These are phyloP conservation scores for Eospalax fontanierii DNA, from an alignment of 2,797 vertebrate species.

Conservation along the genomic window DNA sequence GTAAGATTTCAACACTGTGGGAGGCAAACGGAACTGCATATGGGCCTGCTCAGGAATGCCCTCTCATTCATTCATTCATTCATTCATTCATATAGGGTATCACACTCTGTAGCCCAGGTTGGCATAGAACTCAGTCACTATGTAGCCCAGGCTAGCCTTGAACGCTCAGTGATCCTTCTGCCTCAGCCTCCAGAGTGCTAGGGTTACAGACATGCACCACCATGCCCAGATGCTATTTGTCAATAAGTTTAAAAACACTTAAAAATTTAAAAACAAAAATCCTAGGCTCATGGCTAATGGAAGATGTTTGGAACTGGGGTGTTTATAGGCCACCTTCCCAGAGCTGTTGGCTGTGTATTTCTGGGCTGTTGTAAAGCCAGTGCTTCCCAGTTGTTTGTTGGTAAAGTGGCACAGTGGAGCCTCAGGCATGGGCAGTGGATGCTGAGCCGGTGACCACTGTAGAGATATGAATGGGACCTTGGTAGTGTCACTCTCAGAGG, in stretches of 20 bases:
- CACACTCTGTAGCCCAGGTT: neutral
- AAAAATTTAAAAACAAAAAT: neutral
- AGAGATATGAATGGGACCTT: neutral
- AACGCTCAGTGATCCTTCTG: neutral
- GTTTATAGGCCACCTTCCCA: too few species aligned
- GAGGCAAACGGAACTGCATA: fast-evolving
- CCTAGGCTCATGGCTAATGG: neutral
- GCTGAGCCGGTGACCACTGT: fast-evolving
- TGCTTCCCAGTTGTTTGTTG: too few species aligned
- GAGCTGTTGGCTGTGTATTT: neutral
- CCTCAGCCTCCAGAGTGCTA: neutral
- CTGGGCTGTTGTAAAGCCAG: fast-evolving
- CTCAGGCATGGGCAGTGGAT: fast-evolving
- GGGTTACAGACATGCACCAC: neutral
- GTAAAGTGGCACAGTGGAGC: fast-evolving
- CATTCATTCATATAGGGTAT: neutral
- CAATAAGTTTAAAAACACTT: neutral
- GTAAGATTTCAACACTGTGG: neutral
- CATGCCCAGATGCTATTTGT: neutral
- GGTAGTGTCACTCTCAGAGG: neutral
- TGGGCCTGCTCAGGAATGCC: neutral
- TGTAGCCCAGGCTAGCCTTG: neutral
- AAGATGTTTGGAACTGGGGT: neutral
- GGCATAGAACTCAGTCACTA: neutral
- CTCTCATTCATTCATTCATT: neutral